Evolutionary conservation across 1,140 invertebrate genomes (phyloP), one percentile per base, ranked within the genome.

Genomic region (Drosophila novamexicana): DNA sequence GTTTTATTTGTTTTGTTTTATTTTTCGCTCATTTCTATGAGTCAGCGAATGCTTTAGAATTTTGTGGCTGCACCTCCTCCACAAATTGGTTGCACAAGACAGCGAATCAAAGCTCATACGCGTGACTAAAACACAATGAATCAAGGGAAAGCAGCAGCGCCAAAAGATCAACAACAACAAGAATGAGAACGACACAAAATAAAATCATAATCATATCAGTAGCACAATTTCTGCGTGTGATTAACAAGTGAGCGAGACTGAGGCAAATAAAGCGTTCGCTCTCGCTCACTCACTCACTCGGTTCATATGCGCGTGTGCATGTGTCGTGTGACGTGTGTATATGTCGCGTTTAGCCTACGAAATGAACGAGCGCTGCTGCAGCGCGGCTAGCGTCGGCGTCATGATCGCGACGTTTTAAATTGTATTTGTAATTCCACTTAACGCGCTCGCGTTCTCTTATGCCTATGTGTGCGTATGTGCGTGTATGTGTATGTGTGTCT

Each of bases 191-290:
- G 18, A 67, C 65, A 56, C 54, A 62, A 66, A 66, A 66, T 62
- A 71, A 42, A 86, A 74, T 74, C 64, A 75, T 70, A 82, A 74
- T 76, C 79, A 79, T 83, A 83, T 88, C 79, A 86, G 83, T 85
- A 76, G 68, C 14, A 59, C 39, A 66, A 61, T 42, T 75, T 69
- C 10, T 59, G 63, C 40, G 47, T 80, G 75, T 74, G 82, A 86
- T 85, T 85, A 85, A 71, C 74, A 81, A 85, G 66, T 74, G 73
- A 79, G 76, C 66, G 63, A 52, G 52, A 54, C 34, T 37, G 34
- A 56, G 50, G 29, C 18, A n/a, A 56, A 14, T 18, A n/a, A 22
- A 53, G 14, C 29, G 14, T 18, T 14, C n/a, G 2, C 58, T 37
- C 40, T 40, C 36, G 16, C 14, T 44, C 49, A 10, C 69, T 42